These are phyloP conservation scores for Hyperoplus lanceolatus DNA, from an alignment of 2,797 vertebrate genomes.

Conservation along the genomic window DNA sequence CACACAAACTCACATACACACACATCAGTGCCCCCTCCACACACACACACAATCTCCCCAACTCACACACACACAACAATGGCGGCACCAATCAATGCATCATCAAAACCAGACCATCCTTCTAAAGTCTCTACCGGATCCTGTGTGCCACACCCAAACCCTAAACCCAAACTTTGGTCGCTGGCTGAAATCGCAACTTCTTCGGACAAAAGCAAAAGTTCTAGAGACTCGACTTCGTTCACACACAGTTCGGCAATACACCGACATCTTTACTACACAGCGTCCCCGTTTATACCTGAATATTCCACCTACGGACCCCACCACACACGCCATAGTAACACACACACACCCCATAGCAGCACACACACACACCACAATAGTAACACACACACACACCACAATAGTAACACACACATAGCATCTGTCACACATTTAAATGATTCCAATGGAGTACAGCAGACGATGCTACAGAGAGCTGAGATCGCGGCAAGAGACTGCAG, in stretches of 20 bases:
- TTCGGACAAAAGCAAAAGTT: conserved; percentile 88
- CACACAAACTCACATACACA: neutral
- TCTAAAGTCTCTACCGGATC: conserved; percentile 65
- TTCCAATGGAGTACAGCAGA: conserved; percentile 93
- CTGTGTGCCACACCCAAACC: conserved; percentile 80
- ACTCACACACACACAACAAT: too few relatives aligned
- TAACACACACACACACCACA: too few relatives aligned
- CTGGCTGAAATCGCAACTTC: conserved; percentile 95
- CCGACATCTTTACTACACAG: conserved; percentile 90
- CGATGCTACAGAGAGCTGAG: conserved; percentile 89
- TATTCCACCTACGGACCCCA: conserved; percentile 91
- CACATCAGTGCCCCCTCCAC: conserved; percentile 36
- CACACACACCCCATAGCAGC: too few relatives aligned
- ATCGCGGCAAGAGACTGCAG: conserved; percentile 87
- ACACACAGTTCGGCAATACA: conserved; percentile 87
- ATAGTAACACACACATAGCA: too few relatives aligned
- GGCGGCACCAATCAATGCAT: too few relatives aligned
- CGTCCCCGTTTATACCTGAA: conserved; percentile 89
- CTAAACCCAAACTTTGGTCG: conserved; percentile 96
- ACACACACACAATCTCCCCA: too few relatives aligned
- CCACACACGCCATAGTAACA: too few relatives aligned
- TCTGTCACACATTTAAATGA: conserved; percentile 86
- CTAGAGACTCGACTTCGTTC: conserved; percentile 80
- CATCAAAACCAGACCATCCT: conserved; percentile 26
- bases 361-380: too few relatives aligned